Conservation (phyloP, 2,888 invertebrate genomes). For the Nebria brevicollis region DNA sequence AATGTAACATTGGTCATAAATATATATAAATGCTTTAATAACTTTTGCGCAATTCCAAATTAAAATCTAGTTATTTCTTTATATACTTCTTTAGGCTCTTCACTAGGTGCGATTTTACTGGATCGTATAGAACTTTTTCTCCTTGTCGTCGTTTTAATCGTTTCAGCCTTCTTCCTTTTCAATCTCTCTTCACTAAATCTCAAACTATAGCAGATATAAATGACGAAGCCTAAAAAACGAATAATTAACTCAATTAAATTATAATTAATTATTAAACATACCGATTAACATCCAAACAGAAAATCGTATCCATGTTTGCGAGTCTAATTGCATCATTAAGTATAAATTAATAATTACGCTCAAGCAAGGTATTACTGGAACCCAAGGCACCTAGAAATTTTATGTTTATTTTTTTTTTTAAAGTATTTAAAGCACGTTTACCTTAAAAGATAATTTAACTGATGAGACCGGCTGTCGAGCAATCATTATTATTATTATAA, state of each 20-base stretch:
- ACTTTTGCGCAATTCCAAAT: neutral
- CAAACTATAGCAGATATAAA: slow-evolving; percentile 89
- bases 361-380: slow-evolving; percentile 84
- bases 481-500: slow-evolving; percentile 70
- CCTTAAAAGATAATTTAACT: slow-evolving; percentile 76
- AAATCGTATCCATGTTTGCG: slow-evolving; percentile 90
- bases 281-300: slow-evolving; percentile 85
- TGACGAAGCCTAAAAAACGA: slow-evolving; percentile 63
- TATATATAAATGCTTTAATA: too few species aligned
- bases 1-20: too few species aligned
- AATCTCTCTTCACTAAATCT: slow-evolving; percentile 76
- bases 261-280: slow-evolving; percentile 55
- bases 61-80: slow-evolving; percentile 10
- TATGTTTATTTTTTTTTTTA: slow-evolving; percentile 6
- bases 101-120: neutral
- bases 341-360: slow-evolving; percentile 90
- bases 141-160: neutral
- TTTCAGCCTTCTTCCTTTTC: slow-evolving; percentile 32
- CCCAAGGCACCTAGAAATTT: slow-evolving; percentile 77
- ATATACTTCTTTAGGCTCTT: neutral
- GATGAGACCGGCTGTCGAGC: slow-evolving; percentile 75
- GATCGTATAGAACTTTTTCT: neutral
- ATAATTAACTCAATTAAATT: neutral
- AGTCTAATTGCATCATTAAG: slow-evolving; percentile 88
- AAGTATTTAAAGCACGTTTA: slow-evolving; percentile 55